phyloP scores from a whole-genome alignment of 2,797 vertebrate species.

The Heliangelus exortis region DNA sequence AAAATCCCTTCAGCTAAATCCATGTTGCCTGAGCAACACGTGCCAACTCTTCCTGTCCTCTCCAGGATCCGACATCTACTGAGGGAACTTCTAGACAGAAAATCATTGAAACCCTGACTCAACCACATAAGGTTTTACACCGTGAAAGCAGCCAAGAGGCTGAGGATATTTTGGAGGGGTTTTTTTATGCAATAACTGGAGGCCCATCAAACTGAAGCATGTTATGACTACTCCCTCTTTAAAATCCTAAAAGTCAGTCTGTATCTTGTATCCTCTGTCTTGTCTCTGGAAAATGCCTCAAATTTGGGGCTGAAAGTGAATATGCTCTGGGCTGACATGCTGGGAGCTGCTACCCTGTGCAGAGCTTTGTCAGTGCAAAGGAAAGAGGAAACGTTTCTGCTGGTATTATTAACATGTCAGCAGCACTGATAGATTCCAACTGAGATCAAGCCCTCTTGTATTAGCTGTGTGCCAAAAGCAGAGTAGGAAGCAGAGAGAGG shows the following conservation, averaged over 20 bases:
- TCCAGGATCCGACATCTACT: background rate
- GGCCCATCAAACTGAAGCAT: constrained; percentile 51
- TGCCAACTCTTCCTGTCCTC: background rate
- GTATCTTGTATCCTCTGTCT: constrained; percentile 52
- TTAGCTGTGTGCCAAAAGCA: constrained; percentile 58
- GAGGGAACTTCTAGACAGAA: constrained; percentile 9
- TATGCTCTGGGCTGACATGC: constrained; percentile 5
- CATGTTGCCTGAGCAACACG: background rate
- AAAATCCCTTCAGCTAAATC: constrained; percentile 7
- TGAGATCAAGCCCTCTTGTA: constrained; percentile 60
- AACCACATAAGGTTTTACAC: background rate
- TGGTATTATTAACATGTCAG: constrained; percentile 73
- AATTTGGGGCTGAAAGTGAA: constrained; percentile 68
- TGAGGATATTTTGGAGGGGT: background rate
- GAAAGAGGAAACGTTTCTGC: constrained; percentile 65
- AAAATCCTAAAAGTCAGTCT: constrained; percentile 57
- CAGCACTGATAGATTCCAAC: constrained; percentile 72
- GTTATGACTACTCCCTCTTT: constrained; percentile 58
- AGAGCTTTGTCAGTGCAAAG: constrained; percentile 49
- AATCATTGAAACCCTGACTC: background rate
- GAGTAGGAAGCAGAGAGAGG: constrained; percentile 62
- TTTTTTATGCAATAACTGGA: constrained; percentile 42
- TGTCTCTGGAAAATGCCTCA: constrained; percentile 48
- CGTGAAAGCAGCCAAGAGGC: constrained; percentile 27
- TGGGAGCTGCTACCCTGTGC: constrained; percentile 19